A percentile compares a stretch with the other conserved stretches of the same genome.
These are phyloP conservation scores for Leptatherina wallacei DNA, from an alignment of 2,797 vertebrate species.

Conservation along the genomic window DNA sequence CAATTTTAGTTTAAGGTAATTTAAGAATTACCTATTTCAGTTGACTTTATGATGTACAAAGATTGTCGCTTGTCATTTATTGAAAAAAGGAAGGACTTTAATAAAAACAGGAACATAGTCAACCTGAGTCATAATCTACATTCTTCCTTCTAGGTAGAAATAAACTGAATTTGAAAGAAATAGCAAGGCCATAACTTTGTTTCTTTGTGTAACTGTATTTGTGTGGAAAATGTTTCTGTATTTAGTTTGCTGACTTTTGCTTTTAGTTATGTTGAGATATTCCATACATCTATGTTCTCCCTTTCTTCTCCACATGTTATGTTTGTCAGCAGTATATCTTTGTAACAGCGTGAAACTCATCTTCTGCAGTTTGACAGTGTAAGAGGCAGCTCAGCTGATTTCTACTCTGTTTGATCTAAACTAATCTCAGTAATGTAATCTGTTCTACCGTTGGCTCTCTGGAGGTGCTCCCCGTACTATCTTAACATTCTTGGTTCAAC, in stretches of 20 bases:
- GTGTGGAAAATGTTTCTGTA: background rate
- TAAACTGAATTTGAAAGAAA: conserved; percentile 3
- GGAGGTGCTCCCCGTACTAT: conserved; percentile 26
- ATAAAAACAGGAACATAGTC: conserved; percentile 27
- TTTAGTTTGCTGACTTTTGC: conserved; percentile 13
- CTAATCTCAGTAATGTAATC: conserved; percentile 56
- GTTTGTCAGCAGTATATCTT: conserved; percentile 20
- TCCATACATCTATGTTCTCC: conserved; percentile 14
- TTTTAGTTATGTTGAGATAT: background rate
- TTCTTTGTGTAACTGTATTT: background rate
- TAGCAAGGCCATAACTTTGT: background rate
- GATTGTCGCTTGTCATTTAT: conserved; percentile 8
- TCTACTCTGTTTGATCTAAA: conserved; percentile 50
- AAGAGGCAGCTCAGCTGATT: conserved; percentile 35
- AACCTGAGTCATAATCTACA: conserved; percentile 12
- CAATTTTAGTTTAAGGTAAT: no score
- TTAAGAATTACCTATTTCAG: conserved; percentile 2
- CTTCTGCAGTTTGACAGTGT: conserved; percentile 19
- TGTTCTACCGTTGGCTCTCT: conserved; percentile 17
- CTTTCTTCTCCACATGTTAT: conserved; percentile 6
- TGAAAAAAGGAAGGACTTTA: conserved; percentile 8
- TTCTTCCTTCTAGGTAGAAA: conserved; percentile 15
- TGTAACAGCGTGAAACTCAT: conserved; percentile 7
- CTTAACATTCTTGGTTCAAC: conserved; percentile 20
- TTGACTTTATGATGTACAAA: background rate